Percentiles rank a stretch among this genome's conserved stretches.
Evolutionary conservation across 1,140 invertebrate genomes (phyloP).

Genomic region (Tenebrio molitor): DNA sequence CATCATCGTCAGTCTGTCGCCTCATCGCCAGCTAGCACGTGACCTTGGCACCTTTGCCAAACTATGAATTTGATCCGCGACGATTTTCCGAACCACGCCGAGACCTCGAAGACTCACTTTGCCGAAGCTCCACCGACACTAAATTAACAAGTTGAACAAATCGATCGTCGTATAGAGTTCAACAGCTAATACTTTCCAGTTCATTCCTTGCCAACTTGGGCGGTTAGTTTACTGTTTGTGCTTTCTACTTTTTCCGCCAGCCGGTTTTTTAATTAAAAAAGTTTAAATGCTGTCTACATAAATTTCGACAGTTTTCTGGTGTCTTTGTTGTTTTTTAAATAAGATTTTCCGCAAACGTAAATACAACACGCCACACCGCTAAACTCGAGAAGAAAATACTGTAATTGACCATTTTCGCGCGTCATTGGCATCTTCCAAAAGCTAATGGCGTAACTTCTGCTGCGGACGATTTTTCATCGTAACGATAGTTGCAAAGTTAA

Average conservation of each 20-base stretch:
- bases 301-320: background rate
- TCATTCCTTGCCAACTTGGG: conserved; percentile 33
- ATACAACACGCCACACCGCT: conserved; percentile 5
- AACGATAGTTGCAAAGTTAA: conserved; percentile 47
- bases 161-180: background rate
- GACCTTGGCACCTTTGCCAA: conserved; percentile 50
- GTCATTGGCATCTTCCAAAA: conserved; percentile 52
- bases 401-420: conserved; percentile 51
- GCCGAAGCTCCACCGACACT: background rate
- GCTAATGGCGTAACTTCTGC: conserved; percentile 52
- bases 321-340: background rate
- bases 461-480: conserved; percentile 53
- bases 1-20: conserved; percentile 53
- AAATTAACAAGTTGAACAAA: too few relatives aligned
- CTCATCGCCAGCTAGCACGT: conserved; percentile 45
- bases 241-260: conserved; percentile 19
- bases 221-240: conserved; percentile 39
- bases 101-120: background rate
- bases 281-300: conserved; percentile 18
- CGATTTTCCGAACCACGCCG: conserved; percentile 1
- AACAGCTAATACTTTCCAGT: conserved; percentile 41
- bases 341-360: background rate
- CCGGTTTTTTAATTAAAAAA: conserved; percentile 49
- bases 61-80: conserved; percentile 26
- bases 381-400: conserved; percentile 47